Percentiles rank a stretch among this genome's conserved stretches.
Conservation (phyloP, 2,797 vertebrate genomes). For the Pterois miles region DNA sequence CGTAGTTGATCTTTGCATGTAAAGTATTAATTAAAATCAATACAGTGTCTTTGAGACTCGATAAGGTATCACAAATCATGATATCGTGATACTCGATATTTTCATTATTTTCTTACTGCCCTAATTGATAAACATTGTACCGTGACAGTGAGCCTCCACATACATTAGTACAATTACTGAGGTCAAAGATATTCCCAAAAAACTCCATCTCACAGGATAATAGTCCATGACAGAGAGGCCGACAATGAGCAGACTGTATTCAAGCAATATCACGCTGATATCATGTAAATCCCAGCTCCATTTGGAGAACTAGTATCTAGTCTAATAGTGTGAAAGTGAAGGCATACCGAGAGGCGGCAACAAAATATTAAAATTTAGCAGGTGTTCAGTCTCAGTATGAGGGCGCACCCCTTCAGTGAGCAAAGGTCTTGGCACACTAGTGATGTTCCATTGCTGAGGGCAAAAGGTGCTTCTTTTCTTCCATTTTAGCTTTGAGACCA, state of each 20-base stretch:
- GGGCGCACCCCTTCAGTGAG: constrained; percentile 38
- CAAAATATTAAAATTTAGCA: constrained; percentile 63
- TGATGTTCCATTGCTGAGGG: constrained; percentile 62
- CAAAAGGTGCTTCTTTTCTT: constrained; percentile 52
- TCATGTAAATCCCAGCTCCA: constrained; percentile 36
- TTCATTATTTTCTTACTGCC: no score
- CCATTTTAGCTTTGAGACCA: constrained; percentile 47
- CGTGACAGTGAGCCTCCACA: background rate
- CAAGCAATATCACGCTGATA: constrained; percentile 10
- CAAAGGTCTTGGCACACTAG: constrained; percentile 52
- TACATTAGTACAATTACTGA: constrained; percentile 8
- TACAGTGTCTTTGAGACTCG: no score
- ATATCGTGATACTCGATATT: no score
- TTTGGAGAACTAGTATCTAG: constrained; percentile 15
- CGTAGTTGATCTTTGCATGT: no score
- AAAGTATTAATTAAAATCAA: no score
- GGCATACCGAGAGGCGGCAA: constrained; percentile 25
- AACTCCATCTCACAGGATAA: constrained; percentile 16
- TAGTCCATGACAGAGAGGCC: constrained; percentile 10
- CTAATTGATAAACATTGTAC: background rate
- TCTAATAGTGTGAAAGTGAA: constrained; percentile 44
- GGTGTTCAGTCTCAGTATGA: constrained; percentile 56
- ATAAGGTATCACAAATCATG: no score
- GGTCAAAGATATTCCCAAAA: constrained; percentile 15
- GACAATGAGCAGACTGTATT: constrained; percentile 17